phyloP scores from a whole-genome alignment of 2,113 vertebrate genomes.

The Nothoprocta perdicaria region DNA sequence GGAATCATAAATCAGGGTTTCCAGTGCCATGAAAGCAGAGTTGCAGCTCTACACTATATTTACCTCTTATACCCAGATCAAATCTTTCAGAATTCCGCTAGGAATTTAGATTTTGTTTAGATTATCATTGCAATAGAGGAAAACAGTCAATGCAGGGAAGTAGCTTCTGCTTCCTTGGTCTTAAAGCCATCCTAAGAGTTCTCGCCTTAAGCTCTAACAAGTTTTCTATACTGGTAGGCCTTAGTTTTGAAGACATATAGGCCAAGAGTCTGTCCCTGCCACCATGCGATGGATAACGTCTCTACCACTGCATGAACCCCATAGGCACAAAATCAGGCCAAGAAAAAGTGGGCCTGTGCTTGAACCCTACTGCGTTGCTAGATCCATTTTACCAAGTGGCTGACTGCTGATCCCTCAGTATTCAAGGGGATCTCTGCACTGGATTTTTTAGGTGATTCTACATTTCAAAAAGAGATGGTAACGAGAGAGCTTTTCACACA shows the following conservation, averaged over 20 bases:
- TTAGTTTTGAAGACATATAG: no score
- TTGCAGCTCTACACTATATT: background rate
- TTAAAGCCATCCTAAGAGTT: no score
- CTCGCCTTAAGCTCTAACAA: fast-evolving
- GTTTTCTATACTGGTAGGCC: fast-evolving
- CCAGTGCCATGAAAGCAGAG: conserved; percentile 63
- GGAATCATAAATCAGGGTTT: conserved; percentile 74
- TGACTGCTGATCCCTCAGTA: background rate
- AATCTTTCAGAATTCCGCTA: conserved; percentile 53
- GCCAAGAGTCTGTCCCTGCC: background rate
- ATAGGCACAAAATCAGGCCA: background rate
- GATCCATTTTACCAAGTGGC: background rate
- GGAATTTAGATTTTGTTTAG: conserved; percentile 65
- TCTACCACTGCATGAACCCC: background rate
- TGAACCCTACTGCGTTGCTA: background rate
- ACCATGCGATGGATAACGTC: background rate
- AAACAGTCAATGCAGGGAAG: background rate
- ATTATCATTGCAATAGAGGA: conserved; percentile 66
- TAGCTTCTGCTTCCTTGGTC: fast-evolving
- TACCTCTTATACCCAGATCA: conserved; percentile 64
- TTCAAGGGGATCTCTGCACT: background rate
- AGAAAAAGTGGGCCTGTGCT: background rate
- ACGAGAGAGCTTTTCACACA: background rate
- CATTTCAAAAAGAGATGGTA: background rate
- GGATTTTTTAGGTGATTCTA: background rate